Evolutionary conservation across 2,113 vertebrate genomes (phyloP).

Genomic region (Steatornis caripensis): DNA sequence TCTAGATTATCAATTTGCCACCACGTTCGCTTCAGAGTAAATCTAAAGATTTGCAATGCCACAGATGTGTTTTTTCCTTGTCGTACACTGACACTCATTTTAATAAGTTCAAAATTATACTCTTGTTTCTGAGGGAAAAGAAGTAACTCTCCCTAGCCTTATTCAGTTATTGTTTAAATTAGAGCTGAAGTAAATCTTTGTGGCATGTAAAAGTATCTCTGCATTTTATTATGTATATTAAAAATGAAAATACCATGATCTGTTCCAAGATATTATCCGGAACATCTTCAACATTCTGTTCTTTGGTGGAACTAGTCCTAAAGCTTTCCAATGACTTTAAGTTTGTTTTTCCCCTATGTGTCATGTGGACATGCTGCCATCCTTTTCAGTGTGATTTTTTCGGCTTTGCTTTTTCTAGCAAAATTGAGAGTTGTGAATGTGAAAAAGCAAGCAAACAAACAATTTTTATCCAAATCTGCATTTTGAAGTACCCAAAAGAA

Average conservation of each 20-base stretch:
- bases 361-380: neutral
- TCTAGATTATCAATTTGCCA: neutral
- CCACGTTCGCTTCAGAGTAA: neutral
- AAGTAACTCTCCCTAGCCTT: neutral
- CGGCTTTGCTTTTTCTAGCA: neutral
- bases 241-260: conserved; percentile 26
- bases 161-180: conserved; percentile 5
- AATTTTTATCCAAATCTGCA: neutral
- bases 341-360: neutral
- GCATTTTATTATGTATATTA: conserved; percentile 6
- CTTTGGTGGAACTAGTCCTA: conserved; percentile 19
- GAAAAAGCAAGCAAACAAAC: neutral
- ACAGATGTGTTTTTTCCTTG: neutral
- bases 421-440: neutral
- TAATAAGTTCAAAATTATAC: neutral
- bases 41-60: neutral
- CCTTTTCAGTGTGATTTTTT: neutral
- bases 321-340: conserved; percentile 13
- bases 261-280: conserved; percentile 45
- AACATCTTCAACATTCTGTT: conserved; percentile 51
- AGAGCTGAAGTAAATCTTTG: conserved; percentile 19
- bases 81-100: neutral
- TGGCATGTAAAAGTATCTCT: neutral
- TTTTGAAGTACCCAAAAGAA: neutral
- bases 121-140: neutral